A percentile compares a stretch with the other conserved stretches of the same genome.
These are phyloP conservation scores for Drosophila repleta DNA, from an alignment of 1,140 invertebrate species.

Conservation along the genomic window DNA sequence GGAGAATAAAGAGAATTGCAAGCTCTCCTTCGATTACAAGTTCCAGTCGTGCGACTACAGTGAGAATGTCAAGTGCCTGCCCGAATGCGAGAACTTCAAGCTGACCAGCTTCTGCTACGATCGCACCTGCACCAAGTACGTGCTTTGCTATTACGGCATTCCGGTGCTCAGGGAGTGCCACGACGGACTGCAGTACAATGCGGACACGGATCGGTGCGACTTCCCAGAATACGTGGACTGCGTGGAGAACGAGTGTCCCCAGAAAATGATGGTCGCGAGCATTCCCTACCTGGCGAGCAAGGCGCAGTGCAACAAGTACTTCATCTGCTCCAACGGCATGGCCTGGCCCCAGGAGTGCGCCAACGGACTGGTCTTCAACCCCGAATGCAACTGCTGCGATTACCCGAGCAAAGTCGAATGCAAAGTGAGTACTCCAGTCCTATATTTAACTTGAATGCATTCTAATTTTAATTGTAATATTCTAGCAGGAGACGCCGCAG, in stretches of 20 bases:
- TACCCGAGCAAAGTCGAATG: constrained; percentile 54
- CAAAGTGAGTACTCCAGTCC: constrained; percentile 38
- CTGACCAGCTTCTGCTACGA: constrained; percentile 65
- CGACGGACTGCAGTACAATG: constrained; percentile 72
- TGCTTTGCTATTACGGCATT: constrained; percentile 60
- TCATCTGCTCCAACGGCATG: constrained; percentile 63
- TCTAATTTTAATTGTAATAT: not conserved
- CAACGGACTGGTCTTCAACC: constrained; percentile 59
- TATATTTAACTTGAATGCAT: not conserved
- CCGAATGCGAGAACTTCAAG: constrained; percentile 4
- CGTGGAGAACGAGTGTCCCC: constrained; percentile 70
- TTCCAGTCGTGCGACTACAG: constrained; percentile 36
- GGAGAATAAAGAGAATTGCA: not conserved
- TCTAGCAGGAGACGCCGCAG: constrained; percentile 35
- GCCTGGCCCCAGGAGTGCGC: constrained; percentile 59
- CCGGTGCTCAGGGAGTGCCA: constrained; percentile 60
- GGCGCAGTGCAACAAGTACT: constrained; percentile 67
- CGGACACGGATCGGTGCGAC: constrained; percentile 72
- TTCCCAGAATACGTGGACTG: constrained; percentile 76
- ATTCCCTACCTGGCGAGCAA: constrained; percentile 69
- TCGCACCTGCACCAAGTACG: constrained; percentile 77
- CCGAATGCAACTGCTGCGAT: constrained; percentile 57
- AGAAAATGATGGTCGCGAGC: constrained; percentile 41
- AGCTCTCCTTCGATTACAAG: constrained; percentile 37
- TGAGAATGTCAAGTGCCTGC: constrained; percentile 14